Evolutionary conservation across 2,797 vertebrate species (phyloP), one percentile per base, ranked within the genome.

Genomic region (Presbytis comata): DNA sequence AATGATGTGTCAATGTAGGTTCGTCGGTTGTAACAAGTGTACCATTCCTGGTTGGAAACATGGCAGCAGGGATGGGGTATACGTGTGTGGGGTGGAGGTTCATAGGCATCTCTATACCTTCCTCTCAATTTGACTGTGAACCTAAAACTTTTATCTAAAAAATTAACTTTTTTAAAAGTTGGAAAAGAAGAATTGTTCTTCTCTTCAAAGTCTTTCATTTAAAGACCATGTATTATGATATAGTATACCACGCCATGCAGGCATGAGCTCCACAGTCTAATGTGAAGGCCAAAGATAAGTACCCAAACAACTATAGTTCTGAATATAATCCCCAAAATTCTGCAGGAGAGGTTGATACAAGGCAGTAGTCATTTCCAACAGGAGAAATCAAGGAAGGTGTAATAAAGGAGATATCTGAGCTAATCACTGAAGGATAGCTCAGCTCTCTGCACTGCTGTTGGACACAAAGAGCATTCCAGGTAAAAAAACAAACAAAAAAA

Each of bases 161-260:
- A 80, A 53, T 24, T 24, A 78, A 53, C 7, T 81, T 28, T 48
- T 81, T 81, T 39, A 57, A 8, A 61, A 33, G 14, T 46, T 41
- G 9, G 17, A 85, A 91, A 94, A 75, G 12, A 33, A 8, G 48
- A 72, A 39, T 55, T 55, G n/a, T 24, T 53, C n/a, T 44, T 22
- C n/a, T 39, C 16, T 28, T 59, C n/a, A 36, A 55, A 44, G 26
- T 30, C 44, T 22, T 36, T 80, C 41, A 76, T 28, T 83, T 78
- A 21, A 28, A 19, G 39, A 28, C 4, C 3, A 6, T 44, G 50
- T 91, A n/a, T 74, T 61, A 6, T n/a, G n/a, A 72, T 16, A 24
- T 4, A 46, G 1, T 14, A 2, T 57, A 21, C 19, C 16, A 44
- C 39, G n/a, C 5, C 16, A 14, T 8, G 22, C 0, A 83, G 24